Percentiles rank a stretch among this genome's conserved stretches.
Conservation (phyloP, 2,888 invertebrate species). For the Euproctis similis region DNA sequence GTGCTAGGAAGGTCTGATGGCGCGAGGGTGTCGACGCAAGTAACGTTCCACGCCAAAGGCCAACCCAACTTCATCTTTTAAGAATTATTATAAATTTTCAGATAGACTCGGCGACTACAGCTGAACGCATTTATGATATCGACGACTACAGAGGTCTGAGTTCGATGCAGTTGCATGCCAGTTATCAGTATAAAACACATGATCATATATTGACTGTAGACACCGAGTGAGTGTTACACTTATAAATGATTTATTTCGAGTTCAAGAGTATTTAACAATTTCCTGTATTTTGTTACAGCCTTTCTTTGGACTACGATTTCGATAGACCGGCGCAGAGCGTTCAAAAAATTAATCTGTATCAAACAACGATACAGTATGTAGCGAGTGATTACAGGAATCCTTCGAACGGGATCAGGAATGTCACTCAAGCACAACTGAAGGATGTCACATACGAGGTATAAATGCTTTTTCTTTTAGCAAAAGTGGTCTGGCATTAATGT, state of each 20-base stretch:
- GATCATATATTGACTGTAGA: slow-evolving; percentile 52
- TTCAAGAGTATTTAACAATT: too few species aligned
- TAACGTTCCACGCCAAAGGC: too few species aligned
- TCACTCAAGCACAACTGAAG: slow-evolving; percentile 38
- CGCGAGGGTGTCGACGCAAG: too few species aligned
- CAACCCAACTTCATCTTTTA: too few species aligned
- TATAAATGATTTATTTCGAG: too few species aligned
- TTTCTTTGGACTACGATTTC: slow-evolving; percentile 43
- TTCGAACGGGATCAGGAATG: slow-evolving; percentile 46
- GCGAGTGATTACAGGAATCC: slow-evolving; percentile 51
- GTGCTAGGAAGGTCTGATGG: too few species aligned
- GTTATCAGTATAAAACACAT: slow-evolving; percentile 54
- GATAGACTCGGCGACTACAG: slow-evolving; percentile 58
- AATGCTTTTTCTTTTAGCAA: background rate
- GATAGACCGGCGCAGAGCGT: slow-evolving; percentile 27
- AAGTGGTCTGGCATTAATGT: too few species aligned
- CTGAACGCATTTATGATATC: slow-evolving; percentile 53
- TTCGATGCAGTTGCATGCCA: slow-evolving; percentile 43
- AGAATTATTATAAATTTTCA: slow-evolving; percentile 20
- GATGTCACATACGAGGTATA: slow-evolving; percentile 44
- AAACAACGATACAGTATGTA: slow-evolving; percentile 41
- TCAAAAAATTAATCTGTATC: slow-evolving; percentile 44
- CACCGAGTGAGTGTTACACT: slow-evolving; percentile 55
- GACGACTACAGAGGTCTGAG: slow-evolving; percentile 43
- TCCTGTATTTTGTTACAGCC: slow-evolving; percentile 38